These are phyloP conservation scores for Ooceraea biroi DNA, from an alignment of 1,140 invertebrate genomes.

Conservation along the genomic window DNA sequence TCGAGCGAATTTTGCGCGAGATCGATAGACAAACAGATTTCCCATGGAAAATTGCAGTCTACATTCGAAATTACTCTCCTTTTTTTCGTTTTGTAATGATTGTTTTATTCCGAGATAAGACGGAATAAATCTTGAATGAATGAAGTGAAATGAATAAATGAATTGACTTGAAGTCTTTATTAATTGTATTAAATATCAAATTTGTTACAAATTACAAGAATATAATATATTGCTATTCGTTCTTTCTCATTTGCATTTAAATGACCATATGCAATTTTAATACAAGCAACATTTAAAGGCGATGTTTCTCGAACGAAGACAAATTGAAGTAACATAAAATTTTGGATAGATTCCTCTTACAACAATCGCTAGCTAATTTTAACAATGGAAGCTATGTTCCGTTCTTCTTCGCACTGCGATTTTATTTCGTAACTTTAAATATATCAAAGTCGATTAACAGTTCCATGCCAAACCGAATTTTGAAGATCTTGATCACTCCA, in stretches of 20 bases:
- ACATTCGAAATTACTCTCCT: too few relatives aligned
- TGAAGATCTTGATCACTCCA: slow-evolving; percentile 75
- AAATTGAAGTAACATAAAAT: background rate
- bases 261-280: background rate
- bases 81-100: too few relatives aligned
- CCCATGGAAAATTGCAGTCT: too few relatives aligned
- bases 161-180: too few relatives aligned
- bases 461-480: slow-evolving; percentile 81
- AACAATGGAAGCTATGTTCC: background rate
- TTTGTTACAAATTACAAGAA: background rate
- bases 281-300: background rate
- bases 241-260: background rate
- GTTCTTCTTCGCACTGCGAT: slow-evolving; percentile 48
- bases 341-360: too few relatives aligned
- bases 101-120: too few relatives aligned
- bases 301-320: slow-evolving; percentile 14
- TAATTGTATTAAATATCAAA: too few relatives aligned
- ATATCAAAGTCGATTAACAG: slow-evolving; percentile 68
- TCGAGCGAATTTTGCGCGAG: too few relatives aligned
- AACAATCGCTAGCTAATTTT: background rate
- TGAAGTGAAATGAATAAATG: too few relatives aligned
- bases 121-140: too few relatives aligned
- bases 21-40: too few relatives aligned
- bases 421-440: slow-evolving; percentile 64
- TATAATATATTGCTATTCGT: too few relatives aligned